Evolutionary conservation across 2,113 vertebrate species (phyloP), one percentile per base, ranked within the genome.

Genomic region (Nibea albiflora): DNA sequence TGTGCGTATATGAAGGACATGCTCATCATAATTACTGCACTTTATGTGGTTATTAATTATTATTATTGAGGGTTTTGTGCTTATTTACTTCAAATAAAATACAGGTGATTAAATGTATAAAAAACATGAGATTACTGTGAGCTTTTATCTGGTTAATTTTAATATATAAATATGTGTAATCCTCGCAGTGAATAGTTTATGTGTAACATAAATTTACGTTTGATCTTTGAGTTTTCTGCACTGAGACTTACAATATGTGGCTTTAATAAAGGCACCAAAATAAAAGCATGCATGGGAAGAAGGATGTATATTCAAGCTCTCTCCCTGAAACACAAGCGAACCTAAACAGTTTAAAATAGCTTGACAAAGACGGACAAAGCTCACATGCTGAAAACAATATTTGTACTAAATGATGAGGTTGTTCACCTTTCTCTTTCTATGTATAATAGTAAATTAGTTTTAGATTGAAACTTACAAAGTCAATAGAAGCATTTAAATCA

Each of bases 261-360:
- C 17, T 56, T 15, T 28, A 80, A 60, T 17, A 61, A 61, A 54
- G 22, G 42, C 46, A 35, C 9, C 8, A 66, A 50, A 47, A 56
- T 50, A 52, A 74, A 52, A 74, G 22, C 44, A 35, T 8, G 35
- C 5, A 5, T 24, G n/a, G 17, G 61, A 49, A 28, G 35, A 67
- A 64, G 22, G 57, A 44, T 65, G 61, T 28, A 61, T 35, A 47
- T 72, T 57, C 77, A 57, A 39, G 2, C 19, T 19, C 47, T 49
- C 15, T 49, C 14, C 47, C 5, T 49, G 5, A 49, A 16, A 47
- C 31, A 35, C 46, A 5, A 47, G 47, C 17, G 16, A 49, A 47
- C 46, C 46, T 15, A 16, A 72, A 39, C 35, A 39, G 8, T 39
- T 39, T 39, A 39, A 8, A 39, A 39, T 39, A 39, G 35, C 35